These are phyloP conservation scores for Melieria omissa DNA, from an alignment of 2,888 invertebrate species.

Conservation along the genomic window DNA sequence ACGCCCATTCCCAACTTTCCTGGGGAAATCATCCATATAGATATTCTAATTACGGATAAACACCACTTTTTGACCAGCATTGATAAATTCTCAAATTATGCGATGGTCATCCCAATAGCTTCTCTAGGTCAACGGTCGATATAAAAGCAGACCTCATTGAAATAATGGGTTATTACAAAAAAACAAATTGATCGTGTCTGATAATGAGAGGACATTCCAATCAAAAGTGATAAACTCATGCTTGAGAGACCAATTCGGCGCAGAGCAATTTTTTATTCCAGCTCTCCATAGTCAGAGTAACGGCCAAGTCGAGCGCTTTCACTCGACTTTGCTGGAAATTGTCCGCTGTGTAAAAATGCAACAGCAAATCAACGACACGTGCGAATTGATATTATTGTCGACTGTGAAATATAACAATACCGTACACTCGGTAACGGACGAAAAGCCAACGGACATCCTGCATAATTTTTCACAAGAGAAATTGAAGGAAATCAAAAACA, in stretches of 20 bases:
- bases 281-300: constrained; percentile 10
- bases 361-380: not conserved
- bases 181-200: no score
- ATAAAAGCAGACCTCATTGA: not conserved
- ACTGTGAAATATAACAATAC: no score
- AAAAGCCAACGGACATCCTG: no score
- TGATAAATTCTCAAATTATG: constrained; percentile 6
- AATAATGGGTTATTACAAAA: not conserved
- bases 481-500: no score
- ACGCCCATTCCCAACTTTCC: constrained; percentile 11
- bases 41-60: not conserved
- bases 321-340: constrained; percentile 5
- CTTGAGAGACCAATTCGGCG: not conserved
- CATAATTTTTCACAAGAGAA: no score
- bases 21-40: not conserved
- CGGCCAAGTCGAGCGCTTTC: constrained; percentile 1
- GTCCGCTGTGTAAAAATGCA: not conserved
- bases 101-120: constrained; percentile 1
- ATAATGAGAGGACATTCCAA: no score
- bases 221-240: not conserved
- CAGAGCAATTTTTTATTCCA: not conserved
- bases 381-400: not conserved
- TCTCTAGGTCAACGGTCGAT: not conserved
- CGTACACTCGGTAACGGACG: no score
- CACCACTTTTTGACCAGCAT: not conserved